Evolutionary conservation across 2,113 vertebrate species (phyloP), one percentile per base, ranked within the genome.

Genomic region (Corythaixoides concolor): DNA sequence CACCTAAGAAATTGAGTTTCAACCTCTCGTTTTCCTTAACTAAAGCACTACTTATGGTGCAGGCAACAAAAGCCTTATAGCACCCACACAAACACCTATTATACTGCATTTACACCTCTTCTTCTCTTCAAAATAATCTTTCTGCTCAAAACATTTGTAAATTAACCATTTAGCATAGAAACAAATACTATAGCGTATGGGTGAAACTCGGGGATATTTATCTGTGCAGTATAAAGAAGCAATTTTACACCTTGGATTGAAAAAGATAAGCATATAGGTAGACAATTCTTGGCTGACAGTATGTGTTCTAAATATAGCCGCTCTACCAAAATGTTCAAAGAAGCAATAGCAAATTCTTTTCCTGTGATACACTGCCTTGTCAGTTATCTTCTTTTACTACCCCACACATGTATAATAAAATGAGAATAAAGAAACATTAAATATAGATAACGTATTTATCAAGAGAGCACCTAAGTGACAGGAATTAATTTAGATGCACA

Each of bases 1-100:
- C 92, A 88, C 82, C 92, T 94, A 77, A 90, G 88, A 96, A 96
- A 96, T 50, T 93, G 93, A 86, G 55, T 76, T 87, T 70, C 23
- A 74, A 55, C 20, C 32, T 53, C 63, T 81, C 28, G n/a, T 88
- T 96, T 93, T 93, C 75, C 75, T 85, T 69, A 84, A 59, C 70
- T 43, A 58, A 77, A 86, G 13, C 28, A 79, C 50, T 87, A 66
- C 69, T 49, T 66, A 37, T 17, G 70, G 74, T 39, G 59, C 32
- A 80, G 77, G 41, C 67, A 89, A 83, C 70, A 83, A 88, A 88
- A 93, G 12, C 12, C 18, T 80, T 19, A 73, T 0, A 88, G 55
- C n/a, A 83, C 24, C 28, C n/a, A 52, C 24, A 53, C 72, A 84
- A 86, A 92, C 59, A 74, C 67, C 26, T 63, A 69, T 80, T 83